Evolutionary conservation across 1,140 invertebrate genomes (phyloP), one percentile per base, ranked within the genome.

Genomic region (Drosophila ogumai): DNA sequence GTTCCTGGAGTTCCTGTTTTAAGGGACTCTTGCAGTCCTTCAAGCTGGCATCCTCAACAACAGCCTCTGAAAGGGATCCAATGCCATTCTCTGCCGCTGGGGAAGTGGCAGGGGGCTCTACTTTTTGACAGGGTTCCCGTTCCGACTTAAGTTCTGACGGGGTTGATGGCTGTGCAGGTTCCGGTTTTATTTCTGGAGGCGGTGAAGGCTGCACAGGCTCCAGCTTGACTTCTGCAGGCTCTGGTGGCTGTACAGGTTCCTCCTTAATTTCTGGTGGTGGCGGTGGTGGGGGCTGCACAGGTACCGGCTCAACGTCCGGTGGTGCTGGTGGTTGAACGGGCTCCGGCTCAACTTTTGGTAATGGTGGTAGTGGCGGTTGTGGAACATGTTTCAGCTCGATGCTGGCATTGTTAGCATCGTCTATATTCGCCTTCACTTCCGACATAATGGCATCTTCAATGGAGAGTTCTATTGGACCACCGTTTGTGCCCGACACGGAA

Each of bases 391-490:
- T 40, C 12, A 38, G 44, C 46, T 67, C 76, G 0, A 68, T 71
- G 2, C 67, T 34, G 36, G 54, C 61, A 57, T 85, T 56, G 40
- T 80, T 75, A 1, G 36, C 73, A 40, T 75, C 74, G 41, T 49
- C 66, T 17, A 90, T 69, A 25, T 85, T 85, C 2, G 86, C 85
- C 43, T 90, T 90, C 2, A 90, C 49, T 47, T 90, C 85, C 13
- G 77, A 79, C 81, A 90, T 81, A 8, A 90, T 90, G 12, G 74
- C 85, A 50, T 90, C 85, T n/a, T 90, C 85, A n/a, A 90, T 90
- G 4, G 78, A 81, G 3, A 90, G 46, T 6, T 46, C 25, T 3
- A 31, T 38, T 0, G 55, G n/a, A 2, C 10, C 59, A 22, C 57
- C 71, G 9, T 76, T 76, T 0, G 49, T 64, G 10, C 54, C 64